Evolutionary conservation across 2,797 vertebrate genomes (phyloP).

Genomic region (Melanotaenia trifasciata): DNA sequence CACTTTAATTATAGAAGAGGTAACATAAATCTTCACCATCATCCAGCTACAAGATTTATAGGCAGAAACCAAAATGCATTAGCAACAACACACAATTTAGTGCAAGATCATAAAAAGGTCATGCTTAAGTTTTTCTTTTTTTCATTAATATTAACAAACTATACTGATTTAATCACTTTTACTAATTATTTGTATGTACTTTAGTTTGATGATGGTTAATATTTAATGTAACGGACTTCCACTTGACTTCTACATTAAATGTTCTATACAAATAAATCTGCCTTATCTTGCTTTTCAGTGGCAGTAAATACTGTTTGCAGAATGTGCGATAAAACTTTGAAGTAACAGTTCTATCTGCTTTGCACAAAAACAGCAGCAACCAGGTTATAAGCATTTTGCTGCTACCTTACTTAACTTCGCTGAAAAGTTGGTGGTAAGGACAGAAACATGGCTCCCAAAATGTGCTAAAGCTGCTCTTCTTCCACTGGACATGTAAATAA

Average conservation of each 20-base stretch:
- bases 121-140: not conserved
- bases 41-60: not conserved
- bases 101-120: not conserved
- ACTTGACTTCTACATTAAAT: too few species aligned
- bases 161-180: too few species aligned
- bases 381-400: not conserved
- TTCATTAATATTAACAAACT: too few species aligned
- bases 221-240: too few species aligned
- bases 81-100: not conserved
- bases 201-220: too few species aligned
- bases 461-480: not conserved
- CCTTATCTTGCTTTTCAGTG: not conserved
- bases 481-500: not conserved
- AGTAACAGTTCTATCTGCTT: too few species aligned
- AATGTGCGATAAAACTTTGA: too few species aligned
- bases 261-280: not conserved
- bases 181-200: too few species aligned
- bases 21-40: not conserved
- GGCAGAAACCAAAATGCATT: not conserved
- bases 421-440: not conserved
- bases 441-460: not conserved
- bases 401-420: not conserved
- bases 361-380: not conserved
- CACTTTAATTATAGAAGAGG: not conserved
- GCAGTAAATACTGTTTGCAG: not conserved